Base-by-base conservation (phyloP, 2,797 vertebrate species). In the Poeciliopsis turneri region DNA sequence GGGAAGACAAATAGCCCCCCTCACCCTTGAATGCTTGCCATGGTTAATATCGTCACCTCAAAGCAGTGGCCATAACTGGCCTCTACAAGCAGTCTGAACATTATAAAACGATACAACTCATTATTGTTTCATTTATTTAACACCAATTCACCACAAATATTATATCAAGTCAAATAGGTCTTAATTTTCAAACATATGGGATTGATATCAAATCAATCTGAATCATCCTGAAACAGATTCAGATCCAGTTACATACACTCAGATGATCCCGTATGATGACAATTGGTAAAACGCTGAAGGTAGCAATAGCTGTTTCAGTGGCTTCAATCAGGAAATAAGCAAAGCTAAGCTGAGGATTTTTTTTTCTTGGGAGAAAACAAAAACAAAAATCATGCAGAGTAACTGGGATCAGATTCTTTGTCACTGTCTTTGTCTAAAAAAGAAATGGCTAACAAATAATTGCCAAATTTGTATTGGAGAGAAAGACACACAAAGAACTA, bases 1-100 rank as follows among this genome's bases (percentile, higher is more conserved):
- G 83, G 79, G 77, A 86, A 82, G 82, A 87, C 70, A 86, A 85
- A 89, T 82, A 72, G 86, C 84, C 33, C 78, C 4, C 81, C 79
- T 45, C 71, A 57, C 25, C 68, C 72, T 66, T 49, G 23, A 77
- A 77, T 72, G 81, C 85, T 85, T 76, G 66, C 69, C 85, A 70
- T 75, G 74, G 86, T 77, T 77, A 84, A 92, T 80, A 73, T 13
- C 57, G 78, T 83, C 85, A 88, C 81, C 82, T 81, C 16, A 75
- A 90, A 75, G 72, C 81, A 82, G 77, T 28, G 68, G 74, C 47
- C 69, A 79, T 85, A 55, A 82, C 84, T 73, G 77, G 80, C 68
- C 25, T 45, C 68, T 28, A 45, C 41, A n/a, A 45, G 68, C 25
- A 70, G 39, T 45, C 41, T 70, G 39, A 70, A 28, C 23, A 28